phyloP scores from a whole-genome alignment of 1,140 invertebrate species.

The Chelonus insularis region DNA sequence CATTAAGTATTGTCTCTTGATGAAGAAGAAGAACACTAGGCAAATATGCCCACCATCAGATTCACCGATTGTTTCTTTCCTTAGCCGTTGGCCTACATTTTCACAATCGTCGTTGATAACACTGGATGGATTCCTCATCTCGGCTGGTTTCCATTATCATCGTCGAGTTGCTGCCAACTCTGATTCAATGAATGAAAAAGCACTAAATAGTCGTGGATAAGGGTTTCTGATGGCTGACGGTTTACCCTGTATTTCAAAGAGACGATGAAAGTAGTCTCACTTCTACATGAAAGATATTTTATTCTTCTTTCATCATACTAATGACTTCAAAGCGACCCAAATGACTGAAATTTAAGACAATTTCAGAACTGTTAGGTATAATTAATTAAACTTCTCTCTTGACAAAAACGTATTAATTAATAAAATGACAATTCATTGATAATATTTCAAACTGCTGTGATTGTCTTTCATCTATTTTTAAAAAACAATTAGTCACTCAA shows the following conservation, averaged over 20 bases:
- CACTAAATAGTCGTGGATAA: too few species aligned
- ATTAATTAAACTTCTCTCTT: too few species aligned
- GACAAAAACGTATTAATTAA: too few species aligned
- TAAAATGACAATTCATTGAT: not conserved
- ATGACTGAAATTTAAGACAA: too few species aligned
- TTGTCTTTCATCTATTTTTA: not conserved
- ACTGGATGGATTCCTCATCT: constrained; percentile 24
- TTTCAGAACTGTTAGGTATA: too few species aligned
- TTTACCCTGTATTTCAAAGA: too few species aligned
- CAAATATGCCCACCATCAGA: not conserved
- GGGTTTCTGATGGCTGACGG: not conserved
- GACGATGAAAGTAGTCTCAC: too few species aligned
- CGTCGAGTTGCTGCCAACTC: constrained; percentile 16
- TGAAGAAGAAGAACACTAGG: not conserved
- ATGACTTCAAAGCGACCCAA: too few species aligned
- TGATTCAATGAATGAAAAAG: too few species aligned
- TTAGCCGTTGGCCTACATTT: constrained; percentile 22
- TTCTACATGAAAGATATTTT: too few species aligned
- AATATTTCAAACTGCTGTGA: not conserved
- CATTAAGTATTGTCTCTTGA: not conserved
- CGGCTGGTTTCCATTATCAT: constrained; percentile 16
- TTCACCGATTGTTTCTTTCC: constrained; percentile 17
- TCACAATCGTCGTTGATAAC: constrained; percentile 25
- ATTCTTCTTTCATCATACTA: too few species aligned
- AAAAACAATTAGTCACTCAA: not conserved